Percentiles rank a stretch among this genome's conserved stretches.
phyloP scores from a whole-genome alignment of 1,140 invertebrate genomes.

The Achatina immaculata region DNA sequence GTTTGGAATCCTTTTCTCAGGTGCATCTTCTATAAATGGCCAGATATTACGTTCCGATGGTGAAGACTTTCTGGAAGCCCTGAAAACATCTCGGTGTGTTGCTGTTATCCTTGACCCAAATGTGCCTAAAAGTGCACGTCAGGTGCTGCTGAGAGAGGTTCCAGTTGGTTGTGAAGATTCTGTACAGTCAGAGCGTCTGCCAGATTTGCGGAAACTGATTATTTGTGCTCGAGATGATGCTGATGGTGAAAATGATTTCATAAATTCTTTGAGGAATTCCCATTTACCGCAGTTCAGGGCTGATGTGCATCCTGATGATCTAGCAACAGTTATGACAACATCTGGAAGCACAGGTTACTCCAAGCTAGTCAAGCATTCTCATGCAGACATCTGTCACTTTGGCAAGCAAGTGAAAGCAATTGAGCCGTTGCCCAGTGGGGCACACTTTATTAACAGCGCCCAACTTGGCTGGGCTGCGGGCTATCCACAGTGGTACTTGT shows the following conservation, averaged over 20 bases:
- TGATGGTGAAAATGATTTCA: slow-evolving; percentile 31
- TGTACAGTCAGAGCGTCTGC: slow-evolving; percentile 23
- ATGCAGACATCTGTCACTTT: slow-evolving; percentile 37
- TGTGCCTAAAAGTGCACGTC: slow-evolving; percentile 2
- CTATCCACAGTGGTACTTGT: slow-evolving; percentile 44
- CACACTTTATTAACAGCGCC: slow-evolving; percentile 39
- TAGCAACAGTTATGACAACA: slow-evolving; percentile 40
- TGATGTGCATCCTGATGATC: slow-evolving; percentile 30
- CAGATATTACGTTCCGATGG: slow-evolving; percentile 45
- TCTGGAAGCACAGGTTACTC: slow-evolving; percentile 46
- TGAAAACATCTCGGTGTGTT: slow-evolving; percentile 26
- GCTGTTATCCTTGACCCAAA: slow-evolving; percentile 38
- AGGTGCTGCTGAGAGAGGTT: slow-evolving; percentile 17
- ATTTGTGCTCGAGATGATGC: neutral
- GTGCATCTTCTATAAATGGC: slow-evolving; percentile 40
- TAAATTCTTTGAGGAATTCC: neutral
- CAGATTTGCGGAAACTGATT: slow-evolving; percentile 27
- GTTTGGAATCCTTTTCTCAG: slow-evolving; percentile 36
- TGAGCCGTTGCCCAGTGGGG: slow-evolving; percentile 24
- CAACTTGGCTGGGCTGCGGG: slow-evolving; percentile 46
- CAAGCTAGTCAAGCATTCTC: slow-evolving; percentile 40
- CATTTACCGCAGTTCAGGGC: neutral
- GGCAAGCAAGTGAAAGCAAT: slow-evolving; percentile 39
- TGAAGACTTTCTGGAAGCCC: slow-evolving; percentile 38
- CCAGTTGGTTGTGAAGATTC: neutral